These are phyloP conservation scores for Macrosoma leucophasiata DNA, from an alignment of 2,888 invertebrate genomes.

Conservation along the genomic window DNA sequence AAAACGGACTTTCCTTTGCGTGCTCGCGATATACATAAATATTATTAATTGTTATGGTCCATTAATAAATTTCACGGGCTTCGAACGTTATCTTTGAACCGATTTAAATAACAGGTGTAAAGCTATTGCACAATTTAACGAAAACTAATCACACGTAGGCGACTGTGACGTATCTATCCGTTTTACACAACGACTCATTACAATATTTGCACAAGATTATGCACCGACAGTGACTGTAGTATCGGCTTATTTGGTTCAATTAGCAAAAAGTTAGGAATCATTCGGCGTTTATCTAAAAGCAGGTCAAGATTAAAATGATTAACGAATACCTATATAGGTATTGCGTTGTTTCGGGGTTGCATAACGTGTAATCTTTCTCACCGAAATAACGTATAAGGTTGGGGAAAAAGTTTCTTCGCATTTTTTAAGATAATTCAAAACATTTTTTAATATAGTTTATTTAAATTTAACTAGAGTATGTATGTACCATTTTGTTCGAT, in stretches of 20 bases:
- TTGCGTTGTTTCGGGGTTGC: conserved; percentile 4
- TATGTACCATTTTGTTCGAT: too few species aligned
- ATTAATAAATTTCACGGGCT: conserved; percentile 44
- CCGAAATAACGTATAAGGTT: too few species aligned
- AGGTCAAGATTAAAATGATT: conserved; percentile 67
- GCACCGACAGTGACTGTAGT: conserved; percentile 21
- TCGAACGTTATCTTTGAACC: conserved; percentile 29
- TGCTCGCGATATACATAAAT: conserved; percentile 35
- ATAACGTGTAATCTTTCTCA: conserved; percentile 3
- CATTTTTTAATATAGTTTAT: too few species aligned
- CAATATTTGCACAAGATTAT: conserved; percentile 37
- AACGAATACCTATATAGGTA: too few species aligned
- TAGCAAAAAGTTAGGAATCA: conserved; percentile 28
- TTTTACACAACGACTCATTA: conserved; percentile 30
- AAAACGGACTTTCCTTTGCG: conserved; percentile 37
- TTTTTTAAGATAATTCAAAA: too few species aligned
- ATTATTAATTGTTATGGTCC: conserved; percentile 34
- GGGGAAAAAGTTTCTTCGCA: too few species aligned
- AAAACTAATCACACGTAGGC: conserved; percentile 37
- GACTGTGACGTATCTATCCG: conserved; percentile 33
- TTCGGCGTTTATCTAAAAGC: conserved; percentile 39
- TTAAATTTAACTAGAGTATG: too few species aligned
- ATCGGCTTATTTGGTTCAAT: conserved; percentile 23
- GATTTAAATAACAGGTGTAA: conserved; percentile 39
- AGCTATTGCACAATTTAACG: conserved; percentile 52